Evolutionary conservation across 2,797 vertebrate species (phyloP).

Genomic region (Discoglossus pictus): DNA sequence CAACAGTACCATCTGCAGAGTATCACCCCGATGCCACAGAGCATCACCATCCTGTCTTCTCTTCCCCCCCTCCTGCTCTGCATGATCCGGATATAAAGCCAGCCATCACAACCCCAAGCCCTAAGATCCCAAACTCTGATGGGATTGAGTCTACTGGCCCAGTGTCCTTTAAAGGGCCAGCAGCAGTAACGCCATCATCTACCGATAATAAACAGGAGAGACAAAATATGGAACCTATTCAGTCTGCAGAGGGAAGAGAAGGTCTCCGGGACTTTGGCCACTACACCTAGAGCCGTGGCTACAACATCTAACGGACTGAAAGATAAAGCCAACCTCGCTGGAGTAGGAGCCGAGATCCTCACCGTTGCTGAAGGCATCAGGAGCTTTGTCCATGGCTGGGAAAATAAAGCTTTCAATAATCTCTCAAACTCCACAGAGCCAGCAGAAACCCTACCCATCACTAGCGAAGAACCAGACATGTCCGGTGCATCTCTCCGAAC

Average conservation of each 20-base stretch:
- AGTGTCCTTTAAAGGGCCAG: not conserved
- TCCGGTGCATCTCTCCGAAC: too few species aligned
- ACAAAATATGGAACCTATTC: slow-evolving; percentile 1
- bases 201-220: not conserved
- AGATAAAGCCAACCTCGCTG: slow-evolving; percentile 58
- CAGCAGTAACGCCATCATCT: rapidly evolving
- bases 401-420: slow-evolving; percentile 37
- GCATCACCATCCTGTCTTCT: too few species aligned
- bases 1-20: slow-evolving; percentile 2
- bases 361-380: slow-evolving; percentile 62
- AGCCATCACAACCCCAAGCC: not conserved
- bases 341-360: slow-evolving; percentile 69
- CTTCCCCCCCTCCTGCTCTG: not conserved
- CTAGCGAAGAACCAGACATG: not conserved
- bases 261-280: not conserved
- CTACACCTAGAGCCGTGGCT: not conserved
- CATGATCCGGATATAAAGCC: not conserved
- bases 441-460: not conserved
- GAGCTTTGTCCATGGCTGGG: slow-evolving; percentile 68
- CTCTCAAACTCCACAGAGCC: not conserved
- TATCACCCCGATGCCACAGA: too few species aligned
- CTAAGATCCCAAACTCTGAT: rapidly evolving
- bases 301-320: not conserved
- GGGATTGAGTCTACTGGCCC: not conserved
- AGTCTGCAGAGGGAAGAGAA: not conserved